Evolutionary conservation across 2,797 vertebrate species (phyloP).

Genomic region (Cirrhinus mrigala): DNA sequence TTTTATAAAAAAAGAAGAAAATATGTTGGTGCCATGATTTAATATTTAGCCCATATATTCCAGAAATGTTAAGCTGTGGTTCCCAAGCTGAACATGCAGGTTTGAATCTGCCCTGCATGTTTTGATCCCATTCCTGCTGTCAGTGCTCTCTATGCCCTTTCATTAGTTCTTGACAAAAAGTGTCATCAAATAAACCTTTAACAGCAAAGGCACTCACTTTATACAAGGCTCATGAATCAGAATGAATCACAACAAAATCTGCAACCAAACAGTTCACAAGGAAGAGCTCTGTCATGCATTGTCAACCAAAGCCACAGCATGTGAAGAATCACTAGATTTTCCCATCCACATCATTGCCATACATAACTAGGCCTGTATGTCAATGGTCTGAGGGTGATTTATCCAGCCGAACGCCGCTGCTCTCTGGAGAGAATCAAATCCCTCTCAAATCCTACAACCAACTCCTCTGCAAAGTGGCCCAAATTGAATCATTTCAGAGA

Average conservation of each 20-base stretch:
- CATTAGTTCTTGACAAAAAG: not conserved
- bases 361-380: constrained; percentile 50
- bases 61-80: not conserved
- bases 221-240: not conserved
- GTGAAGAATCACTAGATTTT: constrained; percentile 13
- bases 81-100: not conserved
- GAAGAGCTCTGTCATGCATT: not conserved
- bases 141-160: not conserved
- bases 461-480: constrained; percentile 44
- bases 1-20: not conserved
- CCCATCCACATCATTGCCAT: constrained; percentile 3
- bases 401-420: constrained; percentile 11
- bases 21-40: not conserved
- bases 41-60: not conserved
- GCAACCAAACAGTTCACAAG: not conserved
- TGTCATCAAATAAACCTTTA: not conserved
- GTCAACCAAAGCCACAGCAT: not conserved
- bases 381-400: constrained; percentile 33
- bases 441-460: constrained; percentile 41
- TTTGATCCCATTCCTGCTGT: not conserved
- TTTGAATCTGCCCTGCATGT: not conserved
- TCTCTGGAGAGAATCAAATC: constrained; percentile 51
- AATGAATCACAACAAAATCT: not conserved
- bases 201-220: not conserved
- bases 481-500: constrained; percentile 52